These are phyloP conservation scores for Chamaetylas fuelleborni DNA, from an alignment of 2,113 vertebrate species.

Conservation along the genomic window DNA sequence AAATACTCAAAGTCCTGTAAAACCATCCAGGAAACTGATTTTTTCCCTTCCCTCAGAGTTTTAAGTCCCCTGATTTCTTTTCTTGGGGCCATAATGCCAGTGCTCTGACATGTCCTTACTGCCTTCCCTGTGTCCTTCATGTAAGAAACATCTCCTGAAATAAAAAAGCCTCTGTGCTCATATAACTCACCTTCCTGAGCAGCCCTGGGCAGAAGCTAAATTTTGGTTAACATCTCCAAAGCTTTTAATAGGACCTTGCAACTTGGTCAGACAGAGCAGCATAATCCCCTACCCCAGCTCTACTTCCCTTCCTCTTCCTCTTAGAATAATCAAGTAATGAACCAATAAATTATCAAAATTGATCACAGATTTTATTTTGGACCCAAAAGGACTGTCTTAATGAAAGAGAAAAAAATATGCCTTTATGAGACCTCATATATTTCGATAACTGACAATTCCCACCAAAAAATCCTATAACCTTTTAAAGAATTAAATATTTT, in stretches of 20 bases:
- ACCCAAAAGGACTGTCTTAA: background rate
- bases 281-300: background rate
- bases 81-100: background rate
- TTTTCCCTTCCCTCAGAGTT: background rate
- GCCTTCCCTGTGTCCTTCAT: background rate
- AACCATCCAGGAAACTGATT: background rate
- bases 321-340: background rate
- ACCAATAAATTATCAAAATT: background rate
- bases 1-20: background rate
- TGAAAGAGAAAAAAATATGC: background rate
- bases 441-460: background rate
- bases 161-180: rapidly evolving
- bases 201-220: background rate
- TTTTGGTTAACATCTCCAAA: background rate
- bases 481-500: background rate
- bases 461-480: background rate
- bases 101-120: background rate
- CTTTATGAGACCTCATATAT: background rate
- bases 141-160: background rate
- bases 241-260: background rate
- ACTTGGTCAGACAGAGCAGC: background rate
- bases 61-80: background rate
- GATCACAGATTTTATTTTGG: background rate
- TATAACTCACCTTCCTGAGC: background rate
- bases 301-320: background rate